Base-by-base conservation (phyloP, 2,113 vertebrate species). In the Xiphophorus couchianus region DNA sequence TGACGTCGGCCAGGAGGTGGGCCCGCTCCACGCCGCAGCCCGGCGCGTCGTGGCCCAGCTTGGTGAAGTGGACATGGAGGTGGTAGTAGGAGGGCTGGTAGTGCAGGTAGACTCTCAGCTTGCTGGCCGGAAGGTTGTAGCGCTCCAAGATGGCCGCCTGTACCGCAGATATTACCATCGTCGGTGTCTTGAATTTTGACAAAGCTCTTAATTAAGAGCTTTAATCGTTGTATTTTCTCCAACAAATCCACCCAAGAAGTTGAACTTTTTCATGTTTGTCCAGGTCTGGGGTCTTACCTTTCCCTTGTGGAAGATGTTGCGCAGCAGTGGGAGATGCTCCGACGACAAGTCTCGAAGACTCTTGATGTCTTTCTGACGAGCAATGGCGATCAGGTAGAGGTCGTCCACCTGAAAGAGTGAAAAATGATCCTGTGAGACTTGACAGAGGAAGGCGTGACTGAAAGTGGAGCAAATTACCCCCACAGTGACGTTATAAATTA, bases 11-110 rank as follows among this genome's bases (percentile, higher is more conserved):
- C 31, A 99, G 95, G 31, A 99, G 94, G 84, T 99, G 98, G 1
- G 97, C 98, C 1, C 96, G 93, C 83, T 98, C 98, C 71, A 97
- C 97, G 0, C 93, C 87, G 0, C 91, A 91, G 69, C 98, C 98
- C 0, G 96, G 97, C 0, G 95, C 96, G 0, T 98, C 96, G 0
- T 96, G 96, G 84, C 94, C 94, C 92, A 99, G 90, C 1, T 95
- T 94, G 0, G 96, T 98, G 93, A 99, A 97, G 67, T 99, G 97
- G 25, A 99, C 93, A 0, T 99, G 98, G 11, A 99, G 94, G 92
- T 99, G 98, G 78, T 96, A 96, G 86, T 99, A 99, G 39, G 98
- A 99, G 0, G 98, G 98, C 64, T 97, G 97, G 93, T 99, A 99
- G 86, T 99, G 98, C 73, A 99, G 91, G 90, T 97, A 98, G 51